Percentiles rank a stretch among this genome's conserved stretches.
phyloP scores from a whole-genome alignment of 1,140 invertebrate genomes.

The Wiebesia pumilae region DNA sequence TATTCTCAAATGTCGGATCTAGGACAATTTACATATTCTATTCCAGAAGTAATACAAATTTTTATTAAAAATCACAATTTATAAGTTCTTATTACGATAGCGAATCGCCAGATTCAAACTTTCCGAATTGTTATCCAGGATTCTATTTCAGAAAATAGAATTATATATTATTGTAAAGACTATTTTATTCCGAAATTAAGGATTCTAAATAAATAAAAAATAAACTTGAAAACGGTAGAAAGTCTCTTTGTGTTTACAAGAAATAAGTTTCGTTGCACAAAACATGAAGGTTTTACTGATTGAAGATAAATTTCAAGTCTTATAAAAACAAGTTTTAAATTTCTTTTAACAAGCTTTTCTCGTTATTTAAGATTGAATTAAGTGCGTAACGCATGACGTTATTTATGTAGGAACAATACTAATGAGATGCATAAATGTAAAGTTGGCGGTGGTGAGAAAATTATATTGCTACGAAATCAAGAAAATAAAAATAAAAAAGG shows the following conservation, averaged over 20 bases:
- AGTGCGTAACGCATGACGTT: constrained; percentile 8
- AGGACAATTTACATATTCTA: too few relatives aligned
- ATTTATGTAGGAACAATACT: constrained; percentile 17
- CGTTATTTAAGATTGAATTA: constrained; percentile 22
- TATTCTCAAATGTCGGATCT: too few relatives aligned
- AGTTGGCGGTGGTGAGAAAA: neutral
- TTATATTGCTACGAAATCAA: neutral
- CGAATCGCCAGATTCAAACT: too few relatives aligned
- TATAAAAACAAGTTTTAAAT: constrained; percentile 16
- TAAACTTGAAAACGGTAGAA: constrained; percentile 1
- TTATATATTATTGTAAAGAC: neutral
- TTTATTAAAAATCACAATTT: too few relatives aligned
- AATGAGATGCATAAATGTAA: constrained; percentile 31
- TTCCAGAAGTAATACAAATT: too few relatives aligned
- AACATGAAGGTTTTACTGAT: constrained; percentile 20
- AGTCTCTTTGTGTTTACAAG: constrained; percentile 16
- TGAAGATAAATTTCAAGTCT: constrained; percentile 18
- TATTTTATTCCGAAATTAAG: neutral
- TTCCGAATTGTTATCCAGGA: too few relatives aligned
- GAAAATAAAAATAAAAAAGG: neutral
- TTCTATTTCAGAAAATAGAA: too few relatives aligned
- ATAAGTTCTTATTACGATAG: too few relatives aligned
- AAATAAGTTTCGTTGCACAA: neutral
- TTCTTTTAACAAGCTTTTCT: constrained; percentile 39
- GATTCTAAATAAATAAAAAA: neutral